A percentile compares a stretch with the other conserved stretches of the same genome.
phyloP scores from a whole-genome alignment of 2,797 vertebrate genomes.

The Gambusia yucatana region DNA sequence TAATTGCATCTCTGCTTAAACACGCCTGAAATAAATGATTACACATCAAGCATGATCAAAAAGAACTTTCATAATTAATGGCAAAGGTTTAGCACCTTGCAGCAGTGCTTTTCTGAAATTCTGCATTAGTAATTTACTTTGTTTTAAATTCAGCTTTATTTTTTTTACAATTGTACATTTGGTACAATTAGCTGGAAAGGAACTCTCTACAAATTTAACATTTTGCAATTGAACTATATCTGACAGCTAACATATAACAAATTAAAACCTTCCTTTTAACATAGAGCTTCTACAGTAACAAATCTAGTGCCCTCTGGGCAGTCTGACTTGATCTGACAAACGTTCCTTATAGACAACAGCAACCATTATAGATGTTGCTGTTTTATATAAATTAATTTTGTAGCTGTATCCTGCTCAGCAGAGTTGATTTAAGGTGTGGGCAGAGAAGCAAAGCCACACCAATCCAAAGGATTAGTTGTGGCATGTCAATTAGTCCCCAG shows the following conservation, averaged over 20 bases:
- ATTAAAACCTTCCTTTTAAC: neutral
- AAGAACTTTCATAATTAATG: neutral
- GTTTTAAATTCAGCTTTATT: neutral
- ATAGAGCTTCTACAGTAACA: neutral
- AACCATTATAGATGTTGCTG: constrained; percentile 41
- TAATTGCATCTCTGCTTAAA: neutral
- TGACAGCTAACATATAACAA: neutral
- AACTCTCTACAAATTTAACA: no score
- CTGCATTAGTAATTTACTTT: neutral
- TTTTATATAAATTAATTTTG: constrained; percentile 21
- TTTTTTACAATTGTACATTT: neutral
- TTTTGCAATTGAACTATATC: neutral
- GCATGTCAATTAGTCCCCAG: constrained; percentile 62
- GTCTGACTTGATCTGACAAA: constrained; percentile 18
- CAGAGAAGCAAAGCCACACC: constrained; percentile 38
- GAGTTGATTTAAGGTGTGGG: constrained; percentile 44
- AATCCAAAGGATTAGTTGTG: constrained; percentile 58
- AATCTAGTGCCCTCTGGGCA: neutral
- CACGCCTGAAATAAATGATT: neutral
- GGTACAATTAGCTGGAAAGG: neutral
- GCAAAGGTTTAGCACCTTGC: neutral
- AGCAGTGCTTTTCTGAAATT: neutral
- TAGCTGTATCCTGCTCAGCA: constrained; percentile 9
- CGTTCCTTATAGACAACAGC: constrained; percentile 15
- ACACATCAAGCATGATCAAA: neutral